phyloP scores from a whole-genome alignment of 2,888 invertebrate species.

The Tetragonisca angustula region DNA sequence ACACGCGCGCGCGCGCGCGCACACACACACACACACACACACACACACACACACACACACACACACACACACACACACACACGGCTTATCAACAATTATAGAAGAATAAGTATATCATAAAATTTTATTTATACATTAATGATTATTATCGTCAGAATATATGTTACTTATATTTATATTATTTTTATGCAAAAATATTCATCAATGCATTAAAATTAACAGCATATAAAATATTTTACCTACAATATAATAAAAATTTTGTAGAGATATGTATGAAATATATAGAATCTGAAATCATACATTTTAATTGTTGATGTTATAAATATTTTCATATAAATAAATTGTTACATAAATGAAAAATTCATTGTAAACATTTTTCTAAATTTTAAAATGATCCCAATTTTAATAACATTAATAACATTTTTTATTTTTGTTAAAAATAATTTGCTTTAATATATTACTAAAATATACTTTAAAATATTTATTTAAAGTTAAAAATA shows the following conservation, averaged over 20 bases:
- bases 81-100: conserved; percentile 7
- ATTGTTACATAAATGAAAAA: conserved; percentile 67
- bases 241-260: conserved; percentile 45
- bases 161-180: conserved; percentile 40
- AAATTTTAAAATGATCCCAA: background rate
- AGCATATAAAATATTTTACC: conserved; percentile 28
- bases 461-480: background rate
- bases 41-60: background rate
- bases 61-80: background rate
- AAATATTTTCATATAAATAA: conserved; percentile 78
- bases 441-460: background rate
- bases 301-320: conserved; percentile 73
- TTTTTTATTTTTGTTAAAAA: too few species aligned
- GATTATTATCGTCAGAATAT: conserved; percentile 25
- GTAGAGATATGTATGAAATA: conserved; percentile 48
- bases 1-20: background rate
- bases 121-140: conserved; percentile 43
- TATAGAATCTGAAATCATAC: conserved; percentile 46
- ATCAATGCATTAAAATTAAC: conserved; percentile 37
- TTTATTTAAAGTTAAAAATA: background rate
- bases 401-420: background rate
- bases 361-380: conserved; percentile 19
- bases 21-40: background rate
- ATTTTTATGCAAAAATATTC: conserved; percentile 35
- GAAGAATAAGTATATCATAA: background rate